Evolutionary conservation across 2,888 invertebrate genomes (phyloP), one percentile per base, ranked within the genome.

Genomic region (Noctua fimbriata): DNA sequence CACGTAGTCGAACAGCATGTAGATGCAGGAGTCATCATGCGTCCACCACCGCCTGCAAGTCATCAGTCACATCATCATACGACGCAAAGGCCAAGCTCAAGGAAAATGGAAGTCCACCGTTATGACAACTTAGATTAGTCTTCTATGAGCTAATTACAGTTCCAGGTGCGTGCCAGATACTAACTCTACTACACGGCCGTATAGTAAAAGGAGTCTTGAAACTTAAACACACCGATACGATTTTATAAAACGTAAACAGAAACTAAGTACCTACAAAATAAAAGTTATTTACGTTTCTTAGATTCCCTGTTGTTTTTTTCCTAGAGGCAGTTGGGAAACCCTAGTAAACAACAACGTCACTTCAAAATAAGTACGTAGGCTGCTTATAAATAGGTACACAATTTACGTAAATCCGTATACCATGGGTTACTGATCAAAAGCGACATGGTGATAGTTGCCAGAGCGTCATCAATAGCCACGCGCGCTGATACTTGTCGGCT

Each of bases 1-100:
- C 4, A 99, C 98, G 95, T 99, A 99, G 95, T 99, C 99, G 94
- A 99, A 98, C 81, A 99, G 97, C 99, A 99, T 99, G 97, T 99
- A 99, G 85, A 99, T 98, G 94, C 98, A 98, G 76, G 98, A 98
- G 90, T 98, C 98, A 94, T 99, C 99, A 93, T 98, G 98, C 91
- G 98, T 98, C 93, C 98, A 98, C 98, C 99, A 99, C 91, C 98
- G 97, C 96, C 99, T 99, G 97, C 32, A 91, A 93, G 74, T 86
- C 78, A 90, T 76, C 69, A 87, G 32, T 70, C 66, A 76, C 49
- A 49, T 84, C 81, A 85, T 58, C 76, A 82, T 63, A 49, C 63
- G 12, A 60, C 60, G n/a, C 67, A 28, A 85, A 80, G 52, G 66
- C 52, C 60, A 79, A 80, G 58, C 67, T 78, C 78, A 76, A 73